Conservation (phyloP, 2,797 vertebrate species). For the Limosa lapponica region DNA sequence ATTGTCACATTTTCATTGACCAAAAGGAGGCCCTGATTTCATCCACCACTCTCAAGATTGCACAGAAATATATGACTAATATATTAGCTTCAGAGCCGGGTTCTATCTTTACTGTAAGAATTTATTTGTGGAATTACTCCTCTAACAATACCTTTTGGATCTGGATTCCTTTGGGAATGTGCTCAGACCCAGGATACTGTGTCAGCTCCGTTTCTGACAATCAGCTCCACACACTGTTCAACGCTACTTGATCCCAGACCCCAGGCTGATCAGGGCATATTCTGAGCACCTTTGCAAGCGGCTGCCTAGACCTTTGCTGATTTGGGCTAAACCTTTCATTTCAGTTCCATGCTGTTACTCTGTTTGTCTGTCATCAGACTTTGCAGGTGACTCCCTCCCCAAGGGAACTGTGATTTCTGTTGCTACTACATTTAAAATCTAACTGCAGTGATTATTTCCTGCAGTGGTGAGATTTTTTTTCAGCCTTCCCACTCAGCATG, state of each 20-base stretch:
- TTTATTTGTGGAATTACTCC: background rate
- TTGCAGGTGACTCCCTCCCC: background rate
- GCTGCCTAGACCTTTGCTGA: background rate
- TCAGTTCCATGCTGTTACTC: background rate
- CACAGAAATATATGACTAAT: background rate
- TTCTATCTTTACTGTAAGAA: background rate
- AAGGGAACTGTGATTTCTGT: background rate
- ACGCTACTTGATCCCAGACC: background rate
- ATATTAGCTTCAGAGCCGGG: background rate
- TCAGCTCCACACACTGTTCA: background rate
- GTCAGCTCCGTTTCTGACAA: background rate
- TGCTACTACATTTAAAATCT: background rate
- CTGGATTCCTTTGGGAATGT: background rate
- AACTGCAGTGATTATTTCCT: conserved; percentile 1
- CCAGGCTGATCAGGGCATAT: background rate
- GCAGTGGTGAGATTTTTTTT: background rate
- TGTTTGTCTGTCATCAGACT: background rate
- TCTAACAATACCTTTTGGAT: background rate
- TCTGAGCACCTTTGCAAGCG: background rate
- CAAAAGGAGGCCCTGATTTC: background rate
- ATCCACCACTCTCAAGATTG: background rate
- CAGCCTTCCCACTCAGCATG: conserved; percentile 3
- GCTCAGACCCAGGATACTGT: background rate
- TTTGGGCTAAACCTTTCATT: background rate
- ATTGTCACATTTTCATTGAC: background rate